phyloP scores from a whole-genome alignment of 2,797 vertebrate genomes.

The Hippopotamyrus pictus region DNA sequence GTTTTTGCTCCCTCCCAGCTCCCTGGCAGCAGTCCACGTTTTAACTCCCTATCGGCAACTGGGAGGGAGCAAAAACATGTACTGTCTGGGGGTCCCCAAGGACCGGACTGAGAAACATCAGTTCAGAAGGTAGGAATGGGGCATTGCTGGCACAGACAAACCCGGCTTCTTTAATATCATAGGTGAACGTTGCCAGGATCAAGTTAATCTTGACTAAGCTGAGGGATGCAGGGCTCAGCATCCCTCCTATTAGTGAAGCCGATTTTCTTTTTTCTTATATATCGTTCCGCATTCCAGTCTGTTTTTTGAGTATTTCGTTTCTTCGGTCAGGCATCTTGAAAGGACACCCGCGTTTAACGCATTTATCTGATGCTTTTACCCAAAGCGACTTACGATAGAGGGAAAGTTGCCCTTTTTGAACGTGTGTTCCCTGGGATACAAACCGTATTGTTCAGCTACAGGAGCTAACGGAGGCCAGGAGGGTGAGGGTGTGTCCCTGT shows the following conservation, averaged over 20 bases:
- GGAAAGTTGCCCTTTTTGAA: neutral
- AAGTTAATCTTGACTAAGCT: constrained; percentile 1
- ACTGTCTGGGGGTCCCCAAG: neutral
- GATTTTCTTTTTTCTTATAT: neutral
- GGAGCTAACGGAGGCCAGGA: neutral
- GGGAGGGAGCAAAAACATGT: neutral
- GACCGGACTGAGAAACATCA: neutral
- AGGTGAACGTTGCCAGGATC: neutral
- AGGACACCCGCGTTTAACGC: neutral
- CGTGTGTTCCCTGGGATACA: neutral
- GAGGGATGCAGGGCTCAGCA: neutral
- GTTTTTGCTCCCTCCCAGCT: neutral
- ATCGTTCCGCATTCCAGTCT: neutral
- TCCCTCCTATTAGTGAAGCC: neutral
- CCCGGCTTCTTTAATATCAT: neutral
- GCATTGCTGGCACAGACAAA: neutral
- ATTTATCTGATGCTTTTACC: neutral
- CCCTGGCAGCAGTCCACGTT: neutral
- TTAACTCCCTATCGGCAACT: neutral
- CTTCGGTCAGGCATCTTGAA: neutral
- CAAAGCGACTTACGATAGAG: neutral
- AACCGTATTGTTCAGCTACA: neutral
- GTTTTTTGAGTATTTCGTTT: neutral
- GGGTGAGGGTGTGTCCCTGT: neutral
- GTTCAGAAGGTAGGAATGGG: neutral